Percentiles rank a stretch among this genome's conserved stretches.
These are phyloP conservation scores for Drosophila melanosoma DNA, from an alignment of 2,888 invertebrate genomes.

Conservation along the genomic window DNA sequence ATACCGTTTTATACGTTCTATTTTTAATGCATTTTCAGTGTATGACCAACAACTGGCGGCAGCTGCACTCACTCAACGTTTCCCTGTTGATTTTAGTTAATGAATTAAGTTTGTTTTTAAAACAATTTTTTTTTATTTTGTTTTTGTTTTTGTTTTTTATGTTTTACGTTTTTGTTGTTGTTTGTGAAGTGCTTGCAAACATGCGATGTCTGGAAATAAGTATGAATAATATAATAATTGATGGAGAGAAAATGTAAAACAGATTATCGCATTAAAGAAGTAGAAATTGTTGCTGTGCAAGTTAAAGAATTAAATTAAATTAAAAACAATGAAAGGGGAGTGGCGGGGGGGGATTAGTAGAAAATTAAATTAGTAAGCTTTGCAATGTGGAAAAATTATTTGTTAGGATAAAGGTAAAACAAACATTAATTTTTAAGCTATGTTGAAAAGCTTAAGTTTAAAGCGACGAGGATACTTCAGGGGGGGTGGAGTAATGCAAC, in stretches of 20 bases:
- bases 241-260: conserved; percentile 1
- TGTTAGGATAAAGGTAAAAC: background rate
- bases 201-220: conserved; percentile 52
- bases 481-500: background rate
- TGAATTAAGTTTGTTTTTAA: conserved; percentile 68
- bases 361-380: background rate
- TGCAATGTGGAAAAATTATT: background rate
- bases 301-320: background rate
- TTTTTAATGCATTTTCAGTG: conserved; percentile 65
- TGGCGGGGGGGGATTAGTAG: background rate
- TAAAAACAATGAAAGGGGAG: background rate
- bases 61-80: conserved; percentile 8
- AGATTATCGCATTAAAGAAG: conserved; percentile 24
- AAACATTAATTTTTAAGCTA: background rate
- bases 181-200: conserved; percentile 55
- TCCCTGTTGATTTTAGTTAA: conserved; percentile 64
- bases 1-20: background rate
- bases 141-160: background rate
- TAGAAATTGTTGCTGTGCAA: background rate
- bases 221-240: conserved; percentile 16
- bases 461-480: conserved; percentile 4
- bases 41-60: conserved; percentile 28
- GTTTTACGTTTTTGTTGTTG: conserved; percentile 1
- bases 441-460: background rate
- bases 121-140: conserved; percentile 21